Conservation (phyloP, 2,113 vertebrate species). For the Megaleporinus macrocephalus region DNA sequence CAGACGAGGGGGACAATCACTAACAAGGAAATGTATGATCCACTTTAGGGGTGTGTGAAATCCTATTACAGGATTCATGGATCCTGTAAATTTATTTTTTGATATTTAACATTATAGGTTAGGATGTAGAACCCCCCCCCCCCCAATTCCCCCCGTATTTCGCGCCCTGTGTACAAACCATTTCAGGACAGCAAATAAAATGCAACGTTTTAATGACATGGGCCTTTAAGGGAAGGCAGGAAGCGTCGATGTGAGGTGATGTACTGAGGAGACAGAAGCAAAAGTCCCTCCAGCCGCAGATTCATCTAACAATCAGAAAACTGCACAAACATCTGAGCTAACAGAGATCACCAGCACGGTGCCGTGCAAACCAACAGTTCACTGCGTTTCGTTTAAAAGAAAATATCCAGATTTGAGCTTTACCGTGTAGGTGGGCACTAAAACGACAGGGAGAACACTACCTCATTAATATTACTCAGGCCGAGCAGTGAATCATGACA, state of each 20-base stretch:
- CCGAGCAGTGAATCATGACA: neutral
- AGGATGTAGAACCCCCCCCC: too few species aligned
- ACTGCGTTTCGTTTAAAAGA: neutral
- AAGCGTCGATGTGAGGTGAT: neutral
- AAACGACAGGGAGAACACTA: neutral
- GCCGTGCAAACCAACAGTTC: neutral
- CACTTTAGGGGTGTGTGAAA: too few species aligned
- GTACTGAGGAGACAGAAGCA: neutral
- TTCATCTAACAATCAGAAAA: neutral
- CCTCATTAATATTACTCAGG: constrained; percentile 17
- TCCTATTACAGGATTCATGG: too few species aligned
- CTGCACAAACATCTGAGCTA: neutral
- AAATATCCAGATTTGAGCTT: neutral
- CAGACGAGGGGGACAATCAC: too few species aligned
- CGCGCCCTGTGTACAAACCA: too few species aligned
- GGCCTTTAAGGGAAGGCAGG: neutral
- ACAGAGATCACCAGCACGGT: neutral
- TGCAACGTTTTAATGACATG: too few species aligned
- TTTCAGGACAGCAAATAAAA: neutral
- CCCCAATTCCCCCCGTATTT: too few species aligned
- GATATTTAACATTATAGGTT: too few species aligned
- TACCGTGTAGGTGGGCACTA: neutral
- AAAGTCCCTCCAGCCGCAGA: neutral
- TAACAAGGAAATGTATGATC: too few species aligned
- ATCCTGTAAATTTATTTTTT: too few species aligned